Percentiles rank a stretch among this genome's conserved stretches.
Evolutionary conservation across 1,140 invertebrate genomes (phyloP).

Genomic region (Dreissena polymorpha): DNA sequence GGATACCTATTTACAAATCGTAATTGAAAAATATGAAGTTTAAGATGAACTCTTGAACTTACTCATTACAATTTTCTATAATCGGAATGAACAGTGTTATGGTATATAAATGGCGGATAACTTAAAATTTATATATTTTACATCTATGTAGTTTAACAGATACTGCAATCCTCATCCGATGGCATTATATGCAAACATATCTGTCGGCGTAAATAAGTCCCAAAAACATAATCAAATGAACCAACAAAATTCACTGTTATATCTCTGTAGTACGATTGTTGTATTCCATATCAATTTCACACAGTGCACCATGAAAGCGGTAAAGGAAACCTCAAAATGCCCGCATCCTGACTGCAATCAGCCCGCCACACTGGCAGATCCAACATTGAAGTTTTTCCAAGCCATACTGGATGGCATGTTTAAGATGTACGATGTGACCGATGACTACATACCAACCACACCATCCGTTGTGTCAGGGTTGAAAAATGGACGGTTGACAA

Average conservation of each 20-base stretch:
- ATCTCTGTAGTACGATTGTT: neutral
- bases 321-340: conserved; percentile 49
- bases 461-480: neutral
- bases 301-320: conserved; percentile 51
- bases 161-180: no score
- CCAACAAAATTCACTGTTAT: neutral
- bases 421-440: conserved; percentile 47
- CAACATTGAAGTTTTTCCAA: conserved; percentile 44
- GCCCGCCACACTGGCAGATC: neutral
- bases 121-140: no score
- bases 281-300: neutral
- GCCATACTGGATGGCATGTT: conserved; percentile 56
- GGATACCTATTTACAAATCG: no score
- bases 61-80: no score
- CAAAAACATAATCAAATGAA: neutral
- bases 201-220: neutral
- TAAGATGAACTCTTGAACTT: no score
- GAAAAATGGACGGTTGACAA: conserved; percentile 28
- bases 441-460: neutral
- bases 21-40: no score
- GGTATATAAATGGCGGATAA: no score
- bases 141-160: no score
- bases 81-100: no score
- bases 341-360: conserved; percentile 52
- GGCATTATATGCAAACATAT: neutral